Conservation (phyloP, 2,888 invertebrate genomes). For the Eupithecia vulgata region DNA sequence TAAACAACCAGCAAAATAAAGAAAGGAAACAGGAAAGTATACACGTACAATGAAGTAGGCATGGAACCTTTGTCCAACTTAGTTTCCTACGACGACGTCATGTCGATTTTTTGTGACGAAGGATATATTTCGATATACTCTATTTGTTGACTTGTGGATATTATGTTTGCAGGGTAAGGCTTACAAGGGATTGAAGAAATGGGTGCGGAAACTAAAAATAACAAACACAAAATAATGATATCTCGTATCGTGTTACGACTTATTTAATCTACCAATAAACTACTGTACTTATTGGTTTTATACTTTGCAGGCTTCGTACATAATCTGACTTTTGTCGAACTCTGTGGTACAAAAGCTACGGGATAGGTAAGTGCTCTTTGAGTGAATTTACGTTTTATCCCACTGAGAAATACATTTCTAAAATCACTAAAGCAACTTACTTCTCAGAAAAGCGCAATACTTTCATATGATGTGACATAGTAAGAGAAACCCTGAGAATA, state of each 20-base stretch:
- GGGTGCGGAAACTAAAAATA: not conserved
- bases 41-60: conserved; percentile 15
- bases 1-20: conserved; percentile 11
- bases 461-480: not conserved
- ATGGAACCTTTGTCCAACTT: conserved; percentile 29
- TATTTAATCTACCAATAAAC: not conserved
- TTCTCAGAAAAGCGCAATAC: not conserved
- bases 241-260: not conserved
- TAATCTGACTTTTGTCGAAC: not conserved
- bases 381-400: not conserved
- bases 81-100: conserved; percentile 15
- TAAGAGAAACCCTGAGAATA: not conserved
- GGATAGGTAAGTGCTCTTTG: not conserved
- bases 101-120: conserved; percentile 33
- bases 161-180: conserved; percentile 18
- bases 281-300: not conserved
- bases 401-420: not conserved
- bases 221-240: not conserved
- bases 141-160: conserved; percentile 27
- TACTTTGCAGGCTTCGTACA: not conserved
- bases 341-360: not conserved
- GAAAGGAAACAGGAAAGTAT: conserved; percentile 16
- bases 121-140: conserved; percentile 24
- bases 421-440: not conserved
- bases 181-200: conserved; percentile 22